Conservation (phyloP, 1,140 invertebrate species). For the Macrosteles quadrilineatus region DNA sequence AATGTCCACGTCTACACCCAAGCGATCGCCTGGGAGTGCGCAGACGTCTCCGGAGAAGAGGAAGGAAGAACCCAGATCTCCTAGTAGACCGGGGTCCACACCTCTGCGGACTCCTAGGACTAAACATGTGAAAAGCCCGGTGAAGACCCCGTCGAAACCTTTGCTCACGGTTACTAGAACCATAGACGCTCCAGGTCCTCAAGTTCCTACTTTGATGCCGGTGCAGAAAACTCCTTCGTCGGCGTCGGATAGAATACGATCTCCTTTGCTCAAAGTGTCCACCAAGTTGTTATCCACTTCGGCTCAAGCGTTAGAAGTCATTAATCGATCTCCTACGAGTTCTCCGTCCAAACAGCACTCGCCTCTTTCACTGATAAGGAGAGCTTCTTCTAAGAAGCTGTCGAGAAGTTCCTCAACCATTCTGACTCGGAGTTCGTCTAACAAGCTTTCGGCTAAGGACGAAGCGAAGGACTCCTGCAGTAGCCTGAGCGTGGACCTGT, state of each 20-base stretch:
- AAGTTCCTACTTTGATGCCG: slow-evolving; percentile 28
- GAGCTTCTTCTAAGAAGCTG: slow-evolving; percentile 70
- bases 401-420: slow-evolving; percentile 59
- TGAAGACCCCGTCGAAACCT: slow-evolving; percentile 19
- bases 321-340: slow-evolving; percentile 28
- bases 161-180: slow-evolving; percentile 32
- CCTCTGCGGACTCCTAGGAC: slow-evolving; percentile 30
- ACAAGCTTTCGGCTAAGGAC: slow-evolving; percentile 35
- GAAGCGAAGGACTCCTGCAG: slow-evolving; percentile 10
- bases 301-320: slow-evolving; percentile 40
- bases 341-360: slow-evolving; percentile 27
- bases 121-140: slow-evolving; percentile 29
- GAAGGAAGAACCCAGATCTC: slow-evolving; percentile 26
- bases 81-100: slow-evolving; percentile 39
- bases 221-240: slow-evolving; percentile 28
- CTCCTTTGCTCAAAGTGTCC: slow-evolving; percentile 37
- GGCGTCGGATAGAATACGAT: slow-evolving; percentile 27
- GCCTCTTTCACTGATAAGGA: slow-evolving; percentile 54
- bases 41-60: neutral
- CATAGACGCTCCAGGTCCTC: slow-evolving; percentile 32
- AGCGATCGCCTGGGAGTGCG: slow-evolving; percentile 38
- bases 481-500: slow-evolving; percentile 27
- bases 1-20: slow-evolving; percentile 31
- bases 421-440: slow-evolving; percentile 39
- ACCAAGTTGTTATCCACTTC: slow-evolving; percentile 40